These are phyloP conservation scores for Periphyllus acericola DNA, from an alignment of 2,888 invertebrate species.

Conservation along the genomic window DNA sequence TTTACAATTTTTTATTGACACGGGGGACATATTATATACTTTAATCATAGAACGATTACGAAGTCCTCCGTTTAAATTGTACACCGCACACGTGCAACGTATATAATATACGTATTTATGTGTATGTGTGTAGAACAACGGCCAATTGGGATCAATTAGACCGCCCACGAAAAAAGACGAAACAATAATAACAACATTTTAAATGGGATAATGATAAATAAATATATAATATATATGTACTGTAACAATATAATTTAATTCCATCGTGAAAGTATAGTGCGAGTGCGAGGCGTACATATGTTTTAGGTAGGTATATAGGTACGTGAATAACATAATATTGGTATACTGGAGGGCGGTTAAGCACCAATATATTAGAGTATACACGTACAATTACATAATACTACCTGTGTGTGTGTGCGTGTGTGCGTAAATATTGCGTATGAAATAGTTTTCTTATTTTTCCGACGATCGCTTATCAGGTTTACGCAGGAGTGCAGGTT, in stretches of 20 bases:
- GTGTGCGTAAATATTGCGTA: background rate
- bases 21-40: background rate
- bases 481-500: background rate
- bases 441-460: background rate
- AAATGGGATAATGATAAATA: background rate
- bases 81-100: background rate
- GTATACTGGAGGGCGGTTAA: background rate
- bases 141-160: conserved; percentile 45
- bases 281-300: background rate
- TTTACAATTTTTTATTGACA: conserved; percentile 42
- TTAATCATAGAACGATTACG: conserved; percentile 35
- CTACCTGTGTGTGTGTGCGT: background rate
- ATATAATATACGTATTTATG: background rate
- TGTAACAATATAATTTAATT: background rate
- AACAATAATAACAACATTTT: conserved; percentile 3
- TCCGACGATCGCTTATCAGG: background rate
- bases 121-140: background rate
- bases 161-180: conserved; percentile 21
- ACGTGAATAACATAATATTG: background rate
- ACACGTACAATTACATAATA: background rate
- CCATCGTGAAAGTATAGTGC: background rate
- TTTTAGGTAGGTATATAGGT: background rate
- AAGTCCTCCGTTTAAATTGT: background rate
- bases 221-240: background rate
- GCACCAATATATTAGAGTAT: background rate